A percentile compares a stretch with the other conserved stretches of the same genome.
Evolutionary conservation across 2,797 vertebrate genomes (phyloP).

Genomic region (Odontamblyopus lacepedii): DNA sequence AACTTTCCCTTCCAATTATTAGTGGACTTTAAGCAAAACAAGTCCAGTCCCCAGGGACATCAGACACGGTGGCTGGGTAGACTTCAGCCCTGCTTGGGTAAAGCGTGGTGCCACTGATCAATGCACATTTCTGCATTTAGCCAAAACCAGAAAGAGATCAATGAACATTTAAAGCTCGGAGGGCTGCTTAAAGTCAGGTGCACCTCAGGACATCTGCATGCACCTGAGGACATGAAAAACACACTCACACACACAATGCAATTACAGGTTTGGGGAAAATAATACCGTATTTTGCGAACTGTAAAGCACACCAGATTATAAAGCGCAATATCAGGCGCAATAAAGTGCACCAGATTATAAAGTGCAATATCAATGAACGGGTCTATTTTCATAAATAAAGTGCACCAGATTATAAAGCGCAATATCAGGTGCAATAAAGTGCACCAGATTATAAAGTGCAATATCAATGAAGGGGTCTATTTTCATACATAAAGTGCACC

Average conservation of each 20-base stretch:
- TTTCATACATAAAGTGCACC: no score
- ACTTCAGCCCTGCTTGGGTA: background rate
- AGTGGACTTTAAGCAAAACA: constrained; percentile 4
- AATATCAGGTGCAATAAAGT: no score
- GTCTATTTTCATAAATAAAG: no score
- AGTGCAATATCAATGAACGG: no score
- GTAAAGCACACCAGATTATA: no score
- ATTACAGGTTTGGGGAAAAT: no score
- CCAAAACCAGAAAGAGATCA: constrained; percentile 2
- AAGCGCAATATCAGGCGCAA: no score
- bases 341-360: no score
- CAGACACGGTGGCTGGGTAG: background rate
- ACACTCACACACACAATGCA: background rate
- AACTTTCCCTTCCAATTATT: constrained; percentile 19
- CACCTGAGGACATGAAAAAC: background rate
- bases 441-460: no score
- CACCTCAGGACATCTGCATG: constrained; percentile 1
- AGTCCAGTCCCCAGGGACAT: background rate
- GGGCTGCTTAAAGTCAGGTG: background rate
- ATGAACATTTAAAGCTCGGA: background rate
- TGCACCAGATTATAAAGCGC: no score
- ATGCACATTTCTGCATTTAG: constrained; percentile 15
- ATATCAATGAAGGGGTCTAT: no score
- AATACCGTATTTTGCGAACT: no score
- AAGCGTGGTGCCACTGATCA: background rate